Evolutionary conservation across 1,140 invertebrate species (phyloP).

Genomic region (Choristoneura fumiferana): DNA sequence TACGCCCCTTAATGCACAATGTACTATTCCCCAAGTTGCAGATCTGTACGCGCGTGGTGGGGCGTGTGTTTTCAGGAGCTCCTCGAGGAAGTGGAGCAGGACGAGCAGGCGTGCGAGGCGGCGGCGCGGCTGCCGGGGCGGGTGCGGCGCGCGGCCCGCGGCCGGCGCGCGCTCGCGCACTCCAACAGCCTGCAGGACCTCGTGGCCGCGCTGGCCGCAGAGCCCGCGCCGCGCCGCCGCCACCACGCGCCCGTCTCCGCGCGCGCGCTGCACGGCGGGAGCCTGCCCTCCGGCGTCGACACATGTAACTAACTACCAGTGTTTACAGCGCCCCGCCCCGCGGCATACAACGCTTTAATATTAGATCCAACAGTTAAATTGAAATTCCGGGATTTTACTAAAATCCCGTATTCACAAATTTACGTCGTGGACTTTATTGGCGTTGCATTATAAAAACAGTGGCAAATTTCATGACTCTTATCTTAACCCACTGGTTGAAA

Average conservation of each 20-base stretch:
- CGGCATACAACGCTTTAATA: no score
- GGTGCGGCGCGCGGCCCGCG: slow-evolving; percentile 26
- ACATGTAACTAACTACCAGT: slow-evolving; percentile 65
- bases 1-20: no score
- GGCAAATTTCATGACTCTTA: no score
- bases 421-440: no score
- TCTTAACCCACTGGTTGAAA: no score
- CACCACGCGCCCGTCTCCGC: slow-evolving; percentile 51
- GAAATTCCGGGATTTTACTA: no score
- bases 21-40: no score
- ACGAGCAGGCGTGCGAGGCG: slow-evolving; percentile 64
- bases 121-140: slow-evolving; percentile 38
- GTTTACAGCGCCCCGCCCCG: no score
- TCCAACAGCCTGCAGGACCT: slow-evolving; percentile 66
- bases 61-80: slow-evolving; percentile 56
- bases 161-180: slow-evolving; percentile 50
- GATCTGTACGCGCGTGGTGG: no score
- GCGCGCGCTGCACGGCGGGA: slow-evolving; percentile 68
- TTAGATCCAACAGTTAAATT: no score
- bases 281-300: slow-evolving; percentile 73
- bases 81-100: slow-evolving; percentile 60
- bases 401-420: no score
- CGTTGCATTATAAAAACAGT: no score
- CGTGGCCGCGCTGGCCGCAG: slow-evolving; percentile 61
- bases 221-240: slow-evolving; percentile 48